A percentile compares a stretch with the other conserved stretches of the same genome.
Conservation (phyloP, 1,140 invertebrate species). For the Trachelipus rathkii region DNA sequence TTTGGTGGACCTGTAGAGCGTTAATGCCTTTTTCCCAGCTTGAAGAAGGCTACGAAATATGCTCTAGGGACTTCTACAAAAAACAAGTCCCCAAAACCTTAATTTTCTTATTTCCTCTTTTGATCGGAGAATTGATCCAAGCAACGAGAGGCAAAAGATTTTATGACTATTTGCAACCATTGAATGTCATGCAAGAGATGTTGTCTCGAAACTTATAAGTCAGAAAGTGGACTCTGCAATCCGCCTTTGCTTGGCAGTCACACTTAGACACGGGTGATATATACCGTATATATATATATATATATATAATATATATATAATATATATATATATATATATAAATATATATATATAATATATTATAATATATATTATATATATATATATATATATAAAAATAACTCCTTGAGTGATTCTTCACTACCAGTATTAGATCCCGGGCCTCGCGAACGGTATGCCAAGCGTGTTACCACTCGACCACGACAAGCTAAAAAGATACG, state of each 20-base stretch:
- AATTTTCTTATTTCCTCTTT: conserved; percentile 79
- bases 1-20: conserved; percentile 97
- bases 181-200: conserved; percentile 87
- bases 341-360: too few relatives aligned
- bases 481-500: too few relatives aligned
- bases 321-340: too few relatives aligned
- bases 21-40: conserved; percentile 80
- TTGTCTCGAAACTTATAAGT: conserved; percentile 86
- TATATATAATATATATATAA: too few relatives aligned
- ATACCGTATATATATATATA: not conserved
- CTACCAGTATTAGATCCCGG: too few relatives aligned
- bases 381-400: too few relatives aligned
- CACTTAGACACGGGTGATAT: conserved; percentile 72
- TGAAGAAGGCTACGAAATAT: conserved; percentile 93
- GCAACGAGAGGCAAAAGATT: conserved; percentile 92
- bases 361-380: too few relatives aligned
- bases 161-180: conserved; percentile 98
- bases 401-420: too few relatives aligned
- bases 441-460: too few relatives aligned
- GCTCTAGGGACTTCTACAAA: conserved; percentile 90
- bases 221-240: conserved; percentile 82
- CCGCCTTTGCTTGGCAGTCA: conserved; percentile 93
- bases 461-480: too few relatives aligned
- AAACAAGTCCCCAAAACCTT: conserved; percentile 90
- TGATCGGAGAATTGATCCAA: conserved; percentile 82